These are phyloP conservation scores for Heliconius melpomene DNA, from an alignment of 1,140 invertebrate species.

Conservation along the genomic window DNA sequence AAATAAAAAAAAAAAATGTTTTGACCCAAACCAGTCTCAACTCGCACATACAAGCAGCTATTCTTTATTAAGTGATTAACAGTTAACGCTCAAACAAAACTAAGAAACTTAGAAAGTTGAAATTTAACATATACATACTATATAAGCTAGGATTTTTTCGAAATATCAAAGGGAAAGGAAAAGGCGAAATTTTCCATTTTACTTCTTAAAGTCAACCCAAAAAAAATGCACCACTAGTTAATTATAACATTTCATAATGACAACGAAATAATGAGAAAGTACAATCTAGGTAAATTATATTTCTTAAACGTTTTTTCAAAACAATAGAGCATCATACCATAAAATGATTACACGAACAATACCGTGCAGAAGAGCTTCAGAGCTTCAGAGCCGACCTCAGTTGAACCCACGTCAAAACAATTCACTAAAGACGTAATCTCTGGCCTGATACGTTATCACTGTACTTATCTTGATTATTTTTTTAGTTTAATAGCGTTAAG, in stretches of 20 bases:
- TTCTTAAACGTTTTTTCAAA: constrained; percentile 6
- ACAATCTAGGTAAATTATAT: not conserved
- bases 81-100: too few species aligned
- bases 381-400: constrained; percentile 8
- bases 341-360: constrained; percentile 11
- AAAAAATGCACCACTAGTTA: not conserved
- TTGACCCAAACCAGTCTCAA: not conserved
- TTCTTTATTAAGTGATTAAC: too few species aligned
- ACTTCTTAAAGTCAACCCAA: too few species aligned
- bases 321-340: not conserved
- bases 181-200: too few species aligned
- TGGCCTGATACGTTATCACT: constrained; percentile 4
- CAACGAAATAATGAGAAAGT: not conserved
- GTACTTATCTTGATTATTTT: not conserved
- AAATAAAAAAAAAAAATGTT: too few species aligned
- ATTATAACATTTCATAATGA: not conserved
- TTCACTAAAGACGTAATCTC: constrained; percentile 19
- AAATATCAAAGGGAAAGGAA: too few species aligned
- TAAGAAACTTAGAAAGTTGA: too few species aligned
- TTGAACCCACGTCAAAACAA: constrained; percentile 18
- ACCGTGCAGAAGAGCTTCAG: not conserved
- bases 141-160: too few species aligned
- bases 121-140: too few species aligned
- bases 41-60: not conserved
- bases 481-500: not conserved